These are phyloP conservation scores for Electrophaes corylata DNA, from an alignment of 2,888 invertebrate species.

Conservation along the genomic window DNA sequence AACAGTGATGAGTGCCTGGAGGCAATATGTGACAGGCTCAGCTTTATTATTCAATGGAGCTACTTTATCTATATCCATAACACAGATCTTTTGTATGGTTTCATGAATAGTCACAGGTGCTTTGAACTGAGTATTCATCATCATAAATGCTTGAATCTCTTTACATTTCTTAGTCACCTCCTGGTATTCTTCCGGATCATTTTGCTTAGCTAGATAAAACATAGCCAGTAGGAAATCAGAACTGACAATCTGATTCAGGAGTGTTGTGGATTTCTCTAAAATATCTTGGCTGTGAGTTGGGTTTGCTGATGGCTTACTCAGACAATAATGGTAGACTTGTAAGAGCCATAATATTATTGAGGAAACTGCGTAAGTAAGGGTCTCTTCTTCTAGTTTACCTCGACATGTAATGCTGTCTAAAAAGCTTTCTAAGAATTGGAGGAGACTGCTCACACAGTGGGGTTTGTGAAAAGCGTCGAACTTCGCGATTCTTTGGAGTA, in stretches of 20 bases:
- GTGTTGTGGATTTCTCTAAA: conserved; percentile 87
- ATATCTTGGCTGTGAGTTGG: conserved; percentile 84
- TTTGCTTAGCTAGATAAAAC: conserved; percentile 92
- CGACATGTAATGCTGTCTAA: conserved; percentile 86
- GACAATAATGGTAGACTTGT: conserved; percentile 86
- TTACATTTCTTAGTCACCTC: conserved; percentile 90
- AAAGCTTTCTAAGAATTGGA: conserved; percentile 92
- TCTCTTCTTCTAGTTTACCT: conserved; percentile 94
- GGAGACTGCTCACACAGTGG: conserved; percentile 93
- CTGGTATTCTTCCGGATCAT: conserved; percentile 87
- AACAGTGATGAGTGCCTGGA: conserved; percentile 92
- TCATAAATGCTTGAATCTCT: conserved; percentile 86
- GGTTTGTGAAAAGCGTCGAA: conserved; percentile 94
- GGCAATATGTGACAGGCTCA: conserved; percentile 88
- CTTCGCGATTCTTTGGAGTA: conserved; percentile 93
- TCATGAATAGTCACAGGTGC: conserved; percentile 84
- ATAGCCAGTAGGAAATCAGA: conserved; percentile 92
- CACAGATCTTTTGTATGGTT: conserved; percentile 84
- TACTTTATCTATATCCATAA: conserved; percentile 86
- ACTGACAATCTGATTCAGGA: conserved; percentile 87
- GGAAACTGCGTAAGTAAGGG: conserved; percentile 92
- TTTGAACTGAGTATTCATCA: conserved; percentile 84
- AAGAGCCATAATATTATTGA: conserved; percentile 92
- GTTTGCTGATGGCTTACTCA: conserved; percentile 75
- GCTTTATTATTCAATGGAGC: conserved; percentile 81